Conservation (phyloP, 2,888 invertebrate species). For the Nomada hirtipes region DNA sequence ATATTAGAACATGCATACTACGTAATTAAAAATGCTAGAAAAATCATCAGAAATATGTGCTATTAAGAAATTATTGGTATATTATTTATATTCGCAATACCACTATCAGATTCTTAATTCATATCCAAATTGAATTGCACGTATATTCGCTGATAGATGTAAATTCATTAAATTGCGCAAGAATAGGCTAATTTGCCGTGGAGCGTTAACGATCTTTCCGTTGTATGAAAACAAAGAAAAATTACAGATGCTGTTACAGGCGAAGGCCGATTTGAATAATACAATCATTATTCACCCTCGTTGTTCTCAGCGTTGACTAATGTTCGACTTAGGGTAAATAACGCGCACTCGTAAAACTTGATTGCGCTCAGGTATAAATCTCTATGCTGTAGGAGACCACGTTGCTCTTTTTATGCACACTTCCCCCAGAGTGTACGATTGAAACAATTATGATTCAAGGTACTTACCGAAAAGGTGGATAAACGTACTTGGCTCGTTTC, state of each 20-base stretch:
- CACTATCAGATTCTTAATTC: neutral
- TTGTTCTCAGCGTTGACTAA: slow-evolving; percentile 62
- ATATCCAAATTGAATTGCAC: neutral
- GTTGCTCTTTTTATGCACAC: slow-evolving; percentile 1
- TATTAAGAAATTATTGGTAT: neutral
- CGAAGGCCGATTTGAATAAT: slow-evolving; percentile 72
- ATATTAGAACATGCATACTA: neutral
- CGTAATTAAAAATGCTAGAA: no score
- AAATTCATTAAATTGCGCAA: slow-evolving; percentile 25
- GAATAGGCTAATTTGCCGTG: slow-evolving; percentile 40
- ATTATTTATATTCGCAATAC: no score
- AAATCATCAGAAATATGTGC: no score
- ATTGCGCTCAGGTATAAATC: slow-evolving; percentile 54
- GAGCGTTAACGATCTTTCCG: slow-evolving; percentile 49
- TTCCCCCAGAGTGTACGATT: slow-evolving; percentile 9
- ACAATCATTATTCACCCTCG: slow-evolving; percentile 70
- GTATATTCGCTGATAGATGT: neutral
- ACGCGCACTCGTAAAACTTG: slow-evolving; percentile 52
- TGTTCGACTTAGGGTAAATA: slow-evolving; percentile 53
- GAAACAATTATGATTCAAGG: slow-evolving; percentile 45
- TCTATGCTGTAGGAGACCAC: neutral
- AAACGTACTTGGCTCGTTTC: slow-evolving; percentile 6
- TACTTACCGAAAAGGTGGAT: slow-evolving; percentile 43
- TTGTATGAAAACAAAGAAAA: slow-evolving; percentile 51
- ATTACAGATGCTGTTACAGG: slow-evolving; percentile 63